phyloP scores from a whole-genome alignment of 2,888 invertebrate species.

The Parelbella ahira region DNA sequence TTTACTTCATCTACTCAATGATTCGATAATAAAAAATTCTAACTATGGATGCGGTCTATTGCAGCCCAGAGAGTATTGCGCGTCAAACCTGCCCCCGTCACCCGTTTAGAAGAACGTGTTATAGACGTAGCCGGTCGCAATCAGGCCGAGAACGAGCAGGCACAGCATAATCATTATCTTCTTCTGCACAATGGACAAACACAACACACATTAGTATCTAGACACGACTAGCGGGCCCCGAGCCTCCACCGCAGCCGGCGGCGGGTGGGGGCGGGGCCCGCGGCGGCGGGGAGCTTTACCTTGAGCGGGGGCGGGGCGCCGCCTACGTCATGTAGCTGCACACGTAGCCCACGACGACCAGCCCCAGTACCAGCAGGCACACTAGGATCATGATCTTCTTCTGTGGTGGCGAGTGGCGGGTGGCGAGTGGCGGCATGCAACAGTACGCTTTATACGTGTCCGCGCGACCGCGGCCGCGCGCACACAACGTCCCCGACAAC shows the following conservation, averaged over 20 bases:
- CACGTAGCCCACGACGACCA: constrained; percentile 88
- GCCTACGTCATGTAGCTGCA: constrained; percentile 82
- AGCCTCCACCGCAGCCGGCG: constrained; percentile 31
- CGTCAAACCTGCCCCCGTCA: constrained; percentile 73
- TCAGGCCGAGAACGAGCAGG: constrained; percentile 88
- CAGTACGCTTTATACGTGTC: constrained; percentile 67
- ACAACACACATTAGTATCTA: constrained; percentile 70
- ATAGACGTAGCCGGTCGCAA: constrained; percentile 81
- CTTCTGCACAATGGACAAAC: constrained; percentile 87
- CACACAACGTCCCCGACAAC: constrained; percentile 24
- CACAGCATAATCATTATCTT: constrained; percentile 96
- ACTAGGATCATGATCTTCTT: constrained; percentile 96
- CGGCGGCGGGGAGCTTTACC: constrained; percentile 55
- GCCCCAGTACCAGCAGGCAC: constrained; percentile 91
- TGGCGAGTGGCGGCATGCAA: constrained; percentile 59
- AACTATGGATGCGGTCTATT: constrained; percentile 55
- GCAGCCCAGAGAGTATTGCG: constrained; percentile 48
- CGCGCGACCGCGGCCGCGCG: constrained; percentile 37
- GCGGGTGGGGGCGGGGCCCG: constrained; percentile 43
- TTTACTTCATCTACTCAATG: constrained; percentile 42
- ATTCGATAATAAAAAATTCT: constrained; percentile 44
- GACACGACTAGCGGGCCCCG: constrained; percentile 50
- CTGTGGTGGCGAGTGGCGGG: constrained; percentile 71
- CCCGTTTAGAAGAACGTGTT: constrained; percentile 75
- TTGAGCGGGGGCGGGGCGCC: constrained; percentile 61